Percentiles rank a stretch among this genome's conserved stretches.
Evolutionary conservation across 2,888 invertebrate species (phyloP).

Genomic region (Plemyria rubiginata): DNA sequence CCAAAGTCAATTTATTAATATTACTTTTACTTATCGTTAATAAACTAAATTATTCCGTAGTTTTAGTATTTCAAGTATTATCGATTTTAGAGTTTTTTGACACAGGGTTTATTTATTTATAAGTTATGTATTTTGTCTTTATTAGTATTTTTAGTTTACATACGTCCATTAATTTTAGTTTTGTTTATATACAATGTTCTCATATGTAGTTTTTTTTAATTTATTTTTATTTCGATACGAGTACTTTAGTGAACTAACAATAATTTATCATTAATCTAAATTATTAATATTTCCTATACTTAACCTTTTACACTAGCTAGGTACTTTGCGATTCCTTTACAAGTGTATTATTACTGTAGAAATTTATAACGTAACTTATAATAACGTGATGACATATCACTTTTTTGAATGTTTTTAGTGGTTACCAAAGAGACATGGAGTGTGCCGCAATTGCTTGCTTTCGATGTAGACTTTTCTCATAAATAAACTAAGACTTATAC

Average conservation of each 20-base stretch:
- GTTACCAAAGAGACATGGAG: neutral
- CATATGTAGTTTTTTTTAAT: neutral
- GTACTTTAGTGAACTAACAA: neutral
- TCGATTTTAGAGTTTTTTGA: neutral
- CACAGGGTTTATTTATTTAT: constrained; percentile 16
- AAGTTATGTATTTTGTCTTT: constrained; percentile 12
- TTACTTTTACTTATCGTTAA: neutral
- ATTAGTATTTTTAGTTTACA: constrained; percentile 14
- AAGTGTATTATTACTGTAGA: neutral
- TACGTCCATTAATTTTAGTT: neutral
- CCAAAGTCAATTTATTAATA: constrained; percentile 10
- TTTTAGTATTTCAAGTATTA: constrained; percentile 11
- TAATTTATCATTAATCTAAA: no score
- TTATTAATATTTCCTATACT: no score
- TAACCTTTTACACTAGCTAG: no score
- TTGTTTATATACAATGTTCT: neutral
- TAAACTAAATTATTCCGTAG: constrained; percentile 8
- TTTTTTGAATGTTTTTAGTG: neutral
- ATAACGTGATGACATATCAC: constrained; percentile 1
- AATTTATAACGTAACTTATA: neutral
- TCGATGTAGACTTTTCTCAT: neutral
- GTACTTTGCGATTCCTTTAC: constrained; percentile 6
- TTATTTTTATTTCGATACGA: no score
- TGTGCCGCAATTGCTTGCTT: neutral
- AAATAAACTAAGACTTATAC: neutral